phyloP scores from a whole-genome alignment of 2,113 vertebrate species.

The Dascyllus trimaculatus region DNA sequence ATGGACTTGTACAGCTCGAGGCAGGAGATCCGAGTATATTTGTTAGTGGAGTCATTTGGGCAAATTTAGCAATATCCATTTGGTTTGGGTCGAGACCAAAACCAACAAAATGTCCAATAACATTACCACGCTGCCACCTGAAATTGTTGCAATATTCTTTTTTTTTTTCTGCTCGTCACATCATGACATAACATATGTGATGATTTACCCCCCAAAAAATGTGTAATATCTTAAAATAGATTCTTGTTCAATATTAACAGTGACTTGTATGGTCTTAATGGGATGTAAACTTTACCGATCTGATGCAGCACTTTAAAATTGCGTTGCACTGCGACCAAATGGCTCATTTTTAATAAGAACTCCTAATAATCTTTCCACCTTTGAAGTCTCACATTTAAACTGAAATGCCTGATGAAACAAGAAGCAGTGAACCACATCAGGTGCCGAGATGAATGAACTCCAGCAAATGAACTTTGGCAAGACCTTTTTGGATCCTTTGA shows the following conservation, averaged over 20 bases:
- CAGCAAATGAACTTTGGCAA: slow-evolving; percentile 76
- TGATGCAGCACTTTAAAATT: background rate
- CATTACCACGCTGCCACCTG: background rate
- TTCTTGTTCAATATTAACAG: background rate
- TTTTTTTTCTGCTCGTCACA: background rate
- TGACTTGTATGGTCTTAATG: background rate
- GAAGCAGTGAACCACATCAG: slow-evolving; percentile 69
- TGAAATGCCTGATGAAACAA: slow-evolving; percentile 59
- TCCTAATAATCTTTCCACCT: slow-evolving; percentile 48
- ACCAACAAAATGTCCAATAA: slow-evolving; percentile 12
- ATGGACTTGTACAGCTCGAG: slow-evolving; percentile 48
- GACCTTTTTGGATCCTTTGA: slow-evolving; percentile 79
- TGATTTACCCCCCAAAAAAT: background rate
- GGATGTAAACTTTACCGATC: background rate
- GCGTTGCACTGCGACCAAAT: slow-evolving; percentile 20
- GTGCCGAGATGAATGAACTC: slow-evolving; percentile 78
- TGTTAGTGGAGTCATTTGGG: slow-evolving; percentile 30
- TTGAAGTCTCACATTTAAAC: slow-evolving; percentile 71
- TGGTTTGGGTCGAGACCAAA: slow-evolving; percentile 22
- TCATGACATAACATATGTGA: background rate
- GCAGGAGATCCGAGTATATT: slow-evolving; percentile 34
- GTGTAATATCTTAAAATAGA: background rate
- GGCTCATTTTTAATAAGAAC: slow-evolving; percentile 43
- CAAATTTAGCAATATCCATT: slow-evolving; percentile 28
- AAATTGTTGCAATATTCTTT: background rate